Conservation (phyloP, 2,888 invertebrate genomes). For the Ophonus ardosiacus region DNA sequence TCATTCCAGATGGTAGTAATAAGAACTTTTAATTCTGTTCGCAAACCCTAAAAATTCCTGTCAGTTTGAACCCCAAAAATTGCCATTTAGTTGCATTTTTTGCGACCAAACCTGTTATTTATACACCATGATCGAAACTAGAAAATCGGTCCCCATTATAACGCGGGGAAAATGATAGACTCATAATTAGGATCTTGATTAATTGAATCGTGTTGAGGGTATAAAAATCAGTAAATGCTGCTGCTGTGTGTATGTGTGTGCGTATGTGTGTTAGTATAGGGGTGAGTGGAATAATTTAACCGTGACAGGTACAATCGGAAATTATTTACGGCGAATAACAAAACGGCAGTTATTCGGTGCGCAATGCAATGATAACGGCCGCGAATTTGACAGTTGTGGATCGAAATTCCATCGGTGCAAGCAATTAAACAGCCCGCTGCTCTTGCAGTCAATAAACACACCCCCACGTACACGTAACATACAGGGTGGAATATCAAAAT, state of each 20-base stretch:
- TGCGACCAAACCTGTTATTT: no score
- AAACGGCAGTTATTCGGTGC: conserved; percentile 62
- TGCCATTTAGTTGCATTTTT: no score
- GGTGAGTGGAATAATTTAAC: conserved; percentile 37
- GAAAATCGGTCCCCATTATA: no score
- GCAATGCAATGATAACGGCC: conserved; percentile 59
- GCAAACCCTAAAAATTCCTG: no score
- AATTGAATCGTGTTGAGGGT: conserved; percentile 53
- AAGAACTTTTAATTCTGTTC: no score
- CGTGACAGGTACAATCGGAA: conserved; percentile 61
- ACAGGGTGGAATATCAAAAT: background rate
- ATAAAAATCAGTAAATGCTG: conserved; percentile 62
- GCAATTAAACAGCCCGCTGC: conserved; percentile 56
- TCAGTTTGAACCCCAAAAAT: no score
- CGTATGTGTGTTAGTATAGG: conserved; percentile 19
- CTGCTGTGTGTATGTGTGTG: no score
- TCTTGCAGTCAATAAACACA: conserved; percentile 17
- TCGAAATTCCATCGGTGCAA: conserved; percentile 61
- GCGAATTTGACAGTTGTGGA: conserved; percentile 60
- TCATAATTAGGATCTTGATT: background rate
- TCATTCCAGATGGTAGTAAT: no score
- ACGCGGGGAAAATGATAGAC: no score
- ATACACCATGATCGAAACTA: no score
- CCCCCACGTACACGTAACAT: background rate
- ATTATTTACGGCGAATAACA: conserved; percentile 63